Percentiles rank a stretch among this genome's conserved stretches.
Evolutionary conservation across 1,140 invertebrate species (phyloP).

Genomic region (Anadara kagoshimensis): DNA sequence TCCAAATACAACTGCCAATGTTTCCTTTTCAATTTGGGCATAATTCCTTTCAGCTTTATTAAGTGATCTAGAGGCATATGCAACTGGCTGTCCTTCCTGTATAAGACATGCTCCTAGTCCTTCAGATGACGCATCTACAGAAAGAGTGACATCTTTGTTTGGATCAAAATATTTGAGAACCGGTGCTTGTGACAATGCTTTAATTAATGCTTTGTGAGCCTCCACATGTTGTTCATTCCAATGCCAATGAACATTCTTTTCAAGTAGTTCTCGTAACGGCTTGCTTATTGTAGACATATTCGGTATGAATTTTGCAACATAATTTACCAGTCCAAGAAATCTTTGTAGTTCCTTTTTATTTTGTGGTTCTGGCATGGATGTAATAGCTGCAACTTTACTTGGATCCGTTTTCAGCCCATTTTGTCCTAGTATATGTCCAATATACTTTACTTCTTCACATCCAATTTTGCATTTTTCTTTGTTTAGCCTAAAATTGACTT

Average conservation of each 20-base stretch:
- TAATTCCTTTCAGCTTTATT: too few species aligned
- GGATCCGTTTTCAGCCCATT: constrained; percentile 68
- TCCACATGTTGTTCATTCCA: constrained; percentile 28
- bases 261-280: constrained; percentile 39
- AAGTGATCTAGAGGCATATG: too few species aligned
- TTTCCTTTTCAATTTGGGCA: constrained; percentile 1
- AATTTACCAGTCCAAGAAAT: constrained; percentile 65
- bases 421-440: constrained; percentile 58
- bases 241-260: constrained; percentile 23
- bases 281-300: constrained; percentile 64
- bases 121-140: too few species aligned
- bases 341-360: constrained; percentile 35
- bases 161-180: too few species aligned
- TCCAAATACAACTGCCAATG: constrained; percentile 43
- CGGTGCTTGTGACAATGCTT: too few species aligned
- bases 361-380: constrained; percentile 19
- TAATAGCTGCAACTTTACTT: constrained; percentile 65
- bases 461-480: constrained; percentile 34
- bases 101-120: too few species aligned
- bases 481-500: constrained; percentile 49
- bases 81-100: too few species aligned
- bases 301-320: constrained; percentile 61
- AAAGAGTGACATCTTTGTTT: too few species aligned
- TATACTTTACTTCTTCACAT: constrained; percentile 41
- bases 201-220: neutral